Conservation (phyloP, 1,140 invertebrate genomes). For the Metaphire vulgaris region DNA sequence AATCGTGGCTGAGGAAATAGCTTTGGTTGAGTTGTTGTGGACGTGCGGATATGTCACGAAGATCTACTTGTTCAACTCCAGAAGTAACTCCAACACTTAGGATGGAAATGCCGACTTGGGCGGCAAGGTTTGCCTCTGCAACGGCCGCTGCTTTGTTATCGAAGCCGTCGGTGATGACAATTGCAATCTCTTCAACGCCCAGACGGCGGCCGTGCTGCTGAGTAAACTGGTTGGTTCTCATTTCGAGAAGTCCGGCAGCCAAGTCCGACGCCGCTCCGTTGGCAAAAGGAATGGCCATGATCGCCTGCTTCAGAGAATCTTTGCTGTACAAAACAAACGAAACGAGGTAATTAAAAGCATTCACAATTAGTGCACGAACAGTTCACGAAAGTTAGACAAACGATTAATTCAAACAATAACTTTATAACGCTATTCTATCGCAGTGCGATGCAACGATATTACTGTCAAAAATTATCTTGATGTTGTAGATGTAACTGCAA, state of each 20-base stretch:
- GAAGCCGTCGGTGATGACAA: constrained; percentile 7
- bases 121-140: constrained; percentile 1
- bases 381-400: no score
- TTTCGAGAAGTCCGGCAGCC: constrained; percentile 4
- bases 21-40: background rate
- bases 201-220: constrained; percentile 11
- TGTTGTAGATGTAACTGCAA: no score
- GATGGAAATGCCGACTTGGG: constrained; percentile 2
- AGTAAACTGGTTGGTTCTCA: constrained; percentile 21
- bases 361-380: no score
- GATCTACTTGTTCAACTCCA: background rate
- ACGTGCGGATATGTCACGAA: background rate
- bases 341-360: background rate
- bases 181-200: constrained; percentile 12
- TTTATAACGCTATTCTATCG: no score
- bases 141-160: constrained; percentile 7
- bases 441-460: no score
- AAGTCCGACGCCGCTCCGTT: background rate
- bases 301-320: constrained; percentile 4
- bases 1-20: background rate
- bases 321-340: background rate
- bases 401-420: no score
- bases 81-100: background rate
- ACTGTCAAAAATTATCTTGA: no score
- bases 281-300: background rate